These are phyloP conservation scores for Laticauda colubrina DNA, from an alignment of 2,113 vertebrate genomes.

Conservation along the genomic window DNA sequence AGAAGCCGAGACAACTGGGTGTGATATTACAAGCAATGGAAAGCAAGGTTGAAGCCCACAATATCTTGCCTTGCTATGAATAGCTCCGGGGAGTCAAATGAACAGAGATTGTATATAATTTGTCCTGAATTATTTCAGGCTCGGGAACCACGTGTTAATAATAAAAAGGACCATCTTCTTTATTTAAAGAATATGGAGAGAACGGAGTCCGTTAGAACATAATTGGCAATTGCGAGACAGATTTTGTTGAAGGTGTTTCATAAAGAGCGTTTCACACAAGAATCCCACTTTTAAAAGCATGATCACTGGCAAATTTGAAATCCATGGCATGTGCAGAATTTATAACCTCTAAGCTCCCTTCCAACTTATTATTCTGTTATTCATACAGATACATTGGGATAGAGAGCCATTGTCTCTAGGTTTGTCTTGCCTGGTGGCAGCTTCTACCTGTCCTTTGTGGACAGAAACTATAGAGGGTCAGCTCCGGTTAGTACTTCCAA, in stretches of 20 bases:
- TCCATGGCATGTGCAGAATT: background rate
- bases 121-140: constrained; percentile 5
- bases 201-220: background rate
- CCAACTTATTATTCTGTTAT: no score
- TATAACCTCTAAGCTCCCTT: no score
- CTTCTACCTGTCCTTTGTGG: no score
- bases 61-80: background rate
- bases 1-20: background rate
- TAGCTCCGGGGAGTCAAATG: background rate
- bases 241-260: background rate
- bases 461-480: no score
- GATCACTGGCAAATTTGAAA: background rate
- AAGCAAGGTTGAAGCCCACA: background rate
- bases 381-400: no score
- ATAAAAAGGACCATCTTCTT: background rate
- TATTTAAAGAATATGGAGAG: background rate
- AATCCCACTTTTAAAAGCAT: background rate
- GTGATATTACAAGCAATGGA: background rate
- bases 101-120: constrained; percentile 16
- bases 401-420: no score
- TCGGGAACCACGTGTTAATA: background rate
- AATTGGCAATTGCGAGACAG: background rate
- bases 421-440: no score
- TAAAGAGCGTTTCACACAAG: background rate
- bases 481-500: no score